These are phyloP conservation scores for Lerema accius DNA, from an alignment of 1,140 invertebrate genomes.

Conservation along the genomic window DNA sequence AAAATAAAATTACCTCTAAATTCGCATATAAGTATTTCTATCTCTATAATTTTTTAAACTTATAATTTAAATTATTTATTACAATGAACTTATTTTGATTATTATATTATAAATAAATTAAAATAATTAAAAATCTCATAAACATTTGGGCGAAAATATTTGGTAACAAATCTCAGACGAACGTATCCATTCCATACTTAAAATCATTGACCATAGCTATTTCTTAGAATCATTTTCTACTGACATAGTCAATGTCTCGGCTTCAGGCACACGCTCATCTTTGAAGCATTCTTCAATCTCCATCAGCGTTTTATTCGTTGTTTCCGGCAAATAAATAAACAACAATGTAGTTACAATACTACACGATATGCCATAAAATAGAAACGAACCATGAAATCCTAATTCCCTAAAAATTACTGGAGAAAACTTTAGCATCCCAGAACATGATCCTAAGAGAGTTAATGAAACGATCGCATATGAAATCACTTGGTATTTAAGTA, in stretches of 20 bases:
- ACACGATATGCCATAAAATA: constrained; percentile 32
- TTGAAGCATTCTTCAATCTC: constrained; percentile 34
- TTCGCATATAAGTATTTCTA: no score
- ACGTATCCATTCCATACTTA: no score
- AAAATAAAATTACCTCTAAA: no score
- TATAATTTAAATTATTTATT: no score
- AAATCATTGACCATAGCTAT: no score
- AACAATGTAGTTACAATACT: constrained; percentile 18
- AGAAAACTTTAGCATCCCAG: constrained; percentile 30
- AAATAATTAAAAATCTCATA: no score
- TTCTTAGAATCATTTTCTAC: not conserved
- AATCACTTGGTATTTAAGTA: not conserved
- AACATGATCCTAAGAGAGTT: not conserved
- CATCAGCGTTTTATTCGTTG: constrained; percentile 38
- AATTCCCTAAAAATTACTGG: constrained; percentile 37
- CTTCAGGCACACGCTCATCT: not conserved
- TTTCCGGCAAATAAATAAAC: constrained; percentile 43
- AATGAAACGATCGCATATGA: not conserved
- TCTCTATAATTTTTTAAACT: no score
- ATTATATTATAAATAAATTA: no score
- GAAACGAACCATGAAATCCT: constrained; percentile 37
- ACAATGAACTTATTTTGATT: no score
- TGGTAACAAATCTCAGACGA: no score
- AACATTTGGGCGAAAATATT: no score
- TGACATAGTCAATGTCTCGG: not conserved